These are phyloP conservation scores for Sturmia bella DNA, from an alignment of 2,888 invertebrate species.

Conservation along the genomic window DNA sequence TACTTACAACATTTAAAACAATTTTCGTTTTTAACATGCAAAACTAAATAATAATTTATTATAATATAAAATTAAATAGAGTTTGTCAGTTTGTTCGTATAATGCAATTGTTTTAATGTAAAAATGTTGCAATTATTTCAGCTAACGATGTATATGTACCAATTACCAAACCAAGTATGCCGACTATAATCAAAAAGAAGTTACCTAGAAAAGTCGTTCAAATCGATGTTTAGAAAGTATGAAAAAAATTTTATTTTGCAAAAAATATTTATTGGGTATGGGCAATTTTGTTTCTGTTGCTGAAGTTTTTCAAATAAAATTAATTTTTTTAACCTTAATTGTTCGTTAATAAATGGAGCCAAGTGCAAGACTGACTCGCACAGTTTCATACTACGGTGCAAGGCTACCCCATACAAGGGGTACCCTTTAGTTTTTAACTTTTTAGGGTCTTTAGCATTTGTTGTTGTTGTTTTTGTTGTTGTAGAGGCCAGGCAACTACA, in stretches of 20 bases:
- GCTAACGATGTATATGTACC: conserved; percentile 87
- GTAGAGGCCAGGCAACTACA: no score
- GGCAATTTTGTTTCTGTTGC: not conserved
- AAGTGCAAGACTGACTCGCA: no score
- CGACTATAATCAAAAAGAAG: conserved; percentile 85
- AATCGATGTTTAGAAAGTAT: conserved; percentile 53
- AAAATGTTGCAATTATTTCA: conserved; percentile 85
- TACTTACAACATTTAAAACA: conserved; percentile 38
- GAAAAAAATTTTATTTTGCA: not conserved
- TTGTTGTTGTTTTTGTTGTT: no score
- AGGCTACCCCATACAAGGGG: no score
- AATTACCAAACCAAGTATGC: conserved; percentile 86
- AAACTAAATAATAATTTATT: conserved; percentile 45
- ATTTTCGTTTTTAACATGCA: conserved; percentile 29
- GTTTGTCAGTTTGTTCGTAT: not conserved
- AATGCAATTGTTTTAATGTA: conserved; percentile 67
- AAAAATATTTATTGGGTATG: not conserved
- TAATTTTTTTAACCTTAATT: no score
- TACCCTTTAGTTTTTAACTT: no score
- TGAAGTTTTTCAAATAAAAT: not conserved
- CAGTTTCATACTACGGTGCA: no score
- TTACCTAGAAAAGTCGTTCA: conserved; percentile 78
- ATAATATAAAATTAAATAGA: conserved; percentile 32
- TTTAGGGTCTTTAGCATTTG: no score
- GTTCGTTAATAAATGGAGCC: no score